Evolutionary conservation across 2,888 invertebrate species (phyloP).

Genomic region (Thecophora atra): DNA sequence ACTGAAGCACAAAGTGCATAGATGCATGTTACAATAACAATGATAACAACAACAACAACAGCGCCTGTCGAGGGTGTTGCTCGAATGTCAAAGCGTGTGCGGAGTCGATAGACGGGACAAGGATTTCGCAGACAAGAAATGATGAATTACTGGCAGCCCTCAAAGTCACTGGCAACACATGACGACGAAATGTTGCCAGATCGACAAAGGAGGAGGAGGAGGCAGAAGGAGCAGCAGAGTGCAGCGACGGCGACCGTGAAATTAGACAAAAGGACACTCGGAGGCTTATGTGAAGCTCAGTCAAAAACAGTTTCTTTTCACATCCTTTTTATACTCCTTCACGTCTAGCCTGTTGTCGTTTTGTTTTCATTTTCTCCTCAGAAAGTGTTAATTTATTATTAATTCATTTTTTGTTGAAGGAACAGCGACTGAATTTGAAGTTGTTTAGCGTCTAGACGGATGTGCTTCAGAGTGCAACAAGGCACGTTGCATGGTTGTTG

Average conservation of each 20-base stretch:
- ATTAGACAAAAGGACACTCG: slow-evolving; percentile 27
- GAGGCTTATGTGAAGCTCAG: slow-evolving; percentile 22
- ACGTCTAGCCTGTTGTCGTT: background rate
- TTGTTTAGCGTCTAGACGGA: slow-evolving; percentile 30
- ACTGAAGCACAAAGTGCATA: background rate
- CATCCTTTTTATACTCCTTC: background rate
- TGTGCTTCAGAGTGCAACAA: slow-evolving; percentile 28
- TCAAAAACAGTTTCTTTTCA: background rate
- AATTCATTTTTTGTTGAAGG: slow-evolving; percentile 8
- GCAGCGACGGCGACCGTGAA: slow-evolving; percentile 21
- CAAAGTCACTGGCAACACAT: slow-evolving; percentile 6
- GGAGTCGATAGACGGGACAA: background rate
- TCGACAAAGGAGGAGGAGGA: background rate
- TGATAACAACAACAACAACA: slow-evolving; percentile 11
- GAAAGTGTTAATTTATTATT: slow-evolving; percentile 34
- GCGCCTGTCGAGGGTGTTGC: slow-evolving; percentile 22
- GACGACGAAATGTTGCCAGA: slow-evolving; percentile 21
- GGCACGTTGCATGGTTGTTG: background rate
- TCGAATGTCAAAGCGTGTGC: slow-evolving; percentile 26
- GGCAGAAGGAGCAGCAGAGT: background rate
- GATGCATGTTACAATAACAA: background rate
- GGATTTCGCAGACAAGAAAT: slow-evolving; percentile 15
- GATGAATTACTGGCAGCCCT: slow-evolving; percentile 15
- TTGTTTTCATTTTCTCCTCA: slow-evolving; percentile 1
- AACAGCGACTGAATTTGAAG: slow-evolving; percentile 12